Evolutionary conservation across 2,888 invertebrate genomes (phyloP), one percentile per base, ranked within the genome.

Genomic region (Nomada lathburiana): DNA sequence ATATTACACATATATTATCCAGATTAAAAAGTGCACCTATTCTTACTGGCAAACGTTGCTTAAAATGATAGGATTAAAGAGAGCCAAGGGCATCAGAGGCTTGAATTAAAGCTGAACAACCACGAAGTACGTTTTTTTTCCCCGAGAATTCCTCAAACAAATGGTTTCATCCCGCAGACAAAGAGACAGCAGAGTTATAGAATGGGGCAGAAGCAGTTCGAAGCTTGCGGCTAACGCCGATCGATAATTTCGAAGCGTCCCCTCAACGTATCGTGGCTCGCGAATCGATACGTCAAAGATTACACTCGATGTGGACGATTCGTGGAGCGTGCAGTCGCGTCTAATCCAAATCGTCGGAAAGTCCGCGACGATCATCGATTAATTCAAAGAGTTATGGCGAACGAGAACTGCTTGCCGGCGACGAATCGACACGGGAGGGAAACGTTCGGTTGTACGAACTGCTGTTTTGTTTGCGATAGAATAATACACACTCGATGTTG

Each of bases 201-300:
- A 65, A 5, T 50, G 16, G 63, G 73, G 23, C 36, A 20, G 70
- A 70, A 80, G 73, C 57, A 68, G 68, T 20, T 60, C 59, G 50
- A 65, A 26, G 44, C 47, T 10, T 11, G 36, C 23, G 52, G 50
- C 53, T 77, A 60, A 84, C 63, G 60, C 53, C 2, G 53, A 26
- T 71, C 62, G 64, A 70, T 84, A 70, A 73, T 73, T 73, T 73
- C 55, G 26, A 52, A 68, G 67, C 29, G 52, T 29, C n/a, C 44
- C 0, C 4, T 10, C 2, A 0, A n/a, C 11, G 36, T 63, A 65
- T 59, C 11, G 53, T 23, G 9, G 44, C 16, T 10, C 23, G 57
- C 62, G 36, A 80, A 80, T 76, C 80, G 44, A 29, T 67, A 55
- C 11, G 20, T 67, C 70, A 44, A 84, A 76, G 71, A 84, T 80